A percentile compares a stretch with the other conserved stretches of the same genome.
Conservation (phyloP, 2,888 invertebrate genomes). For the Synanthedon vespiformis region DNA sequence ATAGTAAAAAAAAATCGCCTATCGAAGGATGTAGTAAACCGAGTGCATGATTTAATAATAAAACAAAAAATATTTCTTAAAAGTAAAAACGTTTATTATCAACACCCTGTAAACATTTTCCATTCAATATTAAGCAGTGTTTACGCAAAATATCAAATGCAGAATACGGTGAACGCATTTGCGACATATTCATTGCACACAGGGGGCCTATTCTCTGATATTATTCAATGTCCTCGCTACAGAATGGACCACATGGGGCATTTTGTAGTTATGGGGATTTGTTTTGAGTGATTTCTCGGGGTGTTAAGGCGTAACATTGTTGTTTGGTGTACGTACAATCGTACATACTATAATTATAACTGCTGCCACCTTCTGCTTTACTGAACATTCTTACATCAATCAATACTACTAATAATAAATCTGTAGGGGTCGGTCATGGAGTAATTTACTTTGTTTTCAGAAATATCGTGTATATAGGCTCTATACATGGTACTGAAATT, state of each 20-base stretch:
- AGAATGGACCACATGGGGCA: constrained; percentile 23
- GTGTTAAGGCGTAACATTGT: not conserved
- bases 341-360: no score
- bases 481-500: no score
- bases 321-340: not conserved
- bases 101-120: not conserved
- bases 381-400: no score
- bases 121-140: constrained; percentile 6
- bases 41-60: no score
- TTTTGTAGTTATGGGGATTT: not conserved
- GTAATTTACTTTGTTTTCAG: no score
- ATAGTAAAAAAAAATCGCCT: no score
- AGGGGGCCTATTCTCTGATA: constrained; percentile 25
- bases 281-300: not conserved
- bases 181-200: constrained; percentile 36
- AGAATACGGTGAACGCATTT: constrained; percentile 17
- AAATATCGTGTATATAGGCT: no score
- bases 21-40: no score
- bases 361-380: no score
- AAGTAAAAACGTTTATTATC: not conserved
- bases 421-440: no score
- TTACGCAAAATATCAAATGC: constrained; percentile 35
- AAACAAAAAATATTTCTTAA: no score
- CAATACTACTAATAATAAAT: no score
- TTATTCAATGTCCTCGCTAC: constrained; percentile 5